Evolutionary conservation across 2,888 invertebrate genomes (phyloP), one percentile per base, ranked within the genome.

Genomic region (Drosophila recens): DNA sequence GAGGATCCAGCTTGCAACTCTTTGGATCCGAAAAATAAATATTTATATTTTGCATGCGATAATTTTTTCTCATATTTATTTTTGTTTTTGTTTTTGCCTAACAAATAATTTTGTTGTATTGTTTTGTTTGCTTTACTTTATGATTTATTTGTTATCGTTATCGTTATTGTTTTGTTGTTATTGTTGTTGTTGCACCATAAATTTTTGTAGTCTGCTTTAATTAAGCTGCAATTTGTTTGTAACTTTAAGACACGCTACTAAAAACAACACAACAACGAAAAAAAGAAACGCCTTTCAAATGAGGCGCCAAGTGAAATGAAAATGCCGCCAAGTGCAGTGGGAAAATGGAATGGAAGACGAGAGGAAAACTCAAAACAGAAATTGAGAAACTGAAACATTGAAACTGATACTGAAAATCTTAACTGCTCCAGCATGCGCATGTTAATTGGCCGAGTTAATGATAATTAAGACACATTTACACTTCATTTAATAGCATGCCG

Each of bases 381-480:
- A 36, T 11, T 36, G 36, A 10, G 36, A 9, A 53, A 34, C 13
- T 15, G 23, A 23, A n/a, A n/a, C n/a, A n/a, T n/a, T n/a, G 23
- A 23, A 23, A 72, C 53, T 42, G 40, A 45, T 51, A 61, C 15
- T 42, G 48, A 51, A 49, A 72, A 57, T 42, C 38, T 57, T 27
- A n/a, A 42, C 33, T 48, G 57, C 48, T 20, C 52, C 67, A 62
- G 86, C 86, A 89, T 87, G 84, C 62, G 87, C 89, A 89, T 84
- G 89, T 75, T 84, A 74, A 85, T 85, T 77, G 76, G 69, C 68
- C 58, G 43, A 82, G 57, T 69, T 80, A 75, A 85, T 76, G 73
- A 82, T 85, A 82, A 80, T 80, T 82, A 78, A 73, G 80, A 72
- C 73, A 85, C 69, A 80, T 72, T 73, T 78, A 78, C 72, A 82